phyloP scores from a whole-genome alignment of 2,797 vertebrate genomes.

The Phrynocephalus vlangalii region DNA sequence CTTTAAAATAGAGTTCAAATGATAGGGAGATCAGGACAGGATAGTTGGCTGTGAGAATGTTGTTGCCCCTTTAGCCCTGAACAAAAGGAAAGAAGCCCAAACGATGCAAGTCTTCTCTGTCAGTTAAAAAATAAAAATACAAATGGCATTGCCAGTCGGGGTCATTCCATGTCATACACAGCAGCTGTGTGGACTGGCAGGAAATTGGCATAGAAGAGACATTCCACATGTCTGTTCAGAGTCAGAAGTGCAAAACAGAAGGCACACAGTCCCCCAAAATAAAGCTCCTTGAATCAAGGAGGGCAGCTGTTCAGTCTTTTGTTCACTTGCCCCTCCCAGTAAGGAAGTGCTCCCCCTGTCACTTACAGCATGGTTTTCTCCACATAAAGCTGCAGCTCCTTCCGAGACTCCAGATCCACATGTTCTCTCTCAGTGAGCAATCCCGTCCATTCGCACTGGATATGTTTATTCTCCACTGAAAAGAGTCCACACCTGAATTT shows the following conservation, averaged over 20 bases:
- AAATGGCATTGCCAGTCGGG: not conserved
- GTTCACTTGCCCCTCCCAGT: not conserved
- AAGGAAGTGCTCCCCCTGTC: not conserved
- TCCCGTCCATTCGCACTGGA: no score
- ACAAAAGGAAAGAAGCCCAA: not conserved
- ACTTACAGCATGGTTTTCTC: not conserved
- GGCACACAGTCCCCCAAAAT: not conserved
- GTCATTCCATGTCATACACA: not conserved
- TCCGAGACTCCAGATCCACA: not conserved
- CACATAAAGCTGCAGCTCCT: not conserved
- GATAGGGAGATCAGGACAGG: not conserved
- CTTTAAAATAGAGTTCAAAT: not conserved
- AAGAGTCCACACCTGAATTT: no score
- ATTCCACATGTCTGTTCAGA: not conserved
- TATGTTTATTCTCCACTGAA: no score
- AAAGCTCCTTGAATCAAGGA: not conserved
- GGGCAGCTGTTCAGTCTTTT: not conserved
- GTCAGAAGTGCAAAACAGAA: not conserved
- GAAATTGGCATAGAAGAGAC: constrained; percentile 7
- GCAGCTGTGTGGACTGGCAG: not conserved
- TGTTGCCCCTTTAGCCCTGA: not conserved
- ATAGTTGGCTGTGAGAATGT: not conserved
- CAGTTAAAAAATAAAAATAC: not conserved
- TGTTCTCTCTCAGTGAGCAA: no score
- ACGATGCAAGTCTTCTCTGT: not conserved